Evolutionary conservation across 1,140 invertebrate genomes (phyloP).

Genomic region (Coptotermes formosanus): DNA sequence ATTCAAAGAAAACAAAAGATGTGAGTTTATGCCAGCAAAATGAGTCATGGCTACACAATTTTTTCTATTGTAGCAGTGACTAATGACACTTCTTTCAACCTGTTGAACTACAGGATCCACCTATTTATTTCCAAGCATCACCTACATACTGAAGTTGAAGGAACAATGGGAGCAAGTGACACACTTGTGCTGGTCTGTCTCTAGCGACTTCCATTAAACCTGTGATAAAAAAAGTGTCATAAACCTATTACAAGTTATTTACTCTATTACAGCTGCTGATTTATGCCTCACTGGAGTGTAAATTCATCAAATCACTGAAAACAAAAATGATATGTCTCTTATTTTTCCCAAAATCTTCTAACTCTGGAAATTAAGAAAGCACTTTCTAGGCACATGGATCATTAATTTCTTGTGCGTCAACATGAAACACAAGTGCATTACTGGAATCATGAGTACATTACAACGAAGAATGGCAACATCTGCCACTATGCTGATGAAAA

Average conservation of each 20-base stretch:
- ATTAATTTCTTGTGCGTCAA: not conserved
- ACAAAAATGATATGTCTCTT: not conserved
- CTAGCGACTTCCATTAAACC: constrained; percentile 7
- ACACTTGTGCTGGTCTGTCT: not conserved
- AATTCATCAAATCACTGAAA: not conserved
- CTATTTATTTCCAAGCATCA: not conserved
- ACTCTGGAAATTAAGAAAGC: not conserved
- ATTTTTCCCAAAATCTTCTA: not conserved
- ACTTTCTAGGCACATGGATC: not conserved
- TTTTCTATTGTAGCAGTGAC: not conserved
- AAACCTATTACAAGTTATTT: not conserved
- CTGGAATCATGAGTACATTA: not conserved
- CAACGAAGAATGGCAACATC: not conserved
- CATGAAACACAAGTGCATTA: not conserved
- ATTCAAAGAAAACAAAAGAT: not conserved
- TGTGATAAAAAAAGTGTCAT: not conserved
- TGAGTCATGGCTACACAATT: not conserved
- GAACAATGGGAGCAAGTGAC: not conserved
- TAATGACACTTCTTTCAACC: not conserved
- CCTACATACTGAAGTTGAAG: not conserved
- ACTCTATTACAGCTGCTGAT: not conserved
- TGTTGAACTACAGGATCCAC: not conserved
- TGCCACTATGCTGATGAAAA: not conserved
- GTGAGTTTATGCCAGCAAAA: not conserved
- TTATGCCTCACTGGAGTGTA: not conserved